Base-by-base conservation (phyloP, 2,113 vertebrate species). In the Anhinga anhinga region DNA sequence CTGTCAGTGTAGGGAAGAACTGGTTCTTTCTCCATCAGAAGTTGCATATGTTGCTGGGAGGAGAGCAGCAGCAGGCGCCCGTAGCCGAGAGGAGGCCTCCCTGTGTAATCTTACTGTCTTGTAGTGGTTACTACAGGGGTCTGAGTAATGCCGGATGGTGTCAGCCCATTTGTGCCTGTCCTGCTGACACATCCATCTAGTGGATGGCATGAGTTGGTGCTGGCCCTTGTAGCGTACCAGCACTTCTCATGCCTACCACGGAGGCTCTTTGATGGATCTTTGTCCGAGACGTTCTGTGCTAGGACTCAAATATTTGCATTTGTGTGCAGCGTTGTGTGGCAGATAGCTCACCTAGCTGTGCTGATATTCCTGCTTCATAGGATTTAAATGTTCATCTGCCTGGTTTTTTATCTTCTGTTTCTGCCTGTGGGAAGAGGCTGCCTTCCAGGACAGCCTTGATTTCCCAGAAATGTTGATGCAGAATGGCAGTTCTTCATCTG, bases 401-500 rank as follows among this genome's bases (percentile, higher is more conserved):
- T 94, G 56, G 38, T 3, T 26, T 87, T 88, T 86, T 90, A 38
- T 91, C 66, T 83, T 74, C 23, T 63, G 5, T 84, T 94, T 83
- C 71, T 92, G 40, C 73, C 44, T 70, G 27, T 56, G 63, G 63
- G 67, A 80, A 92, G 86, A 74, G 47, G 70, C 44, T 85, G 44
- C 61, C 69, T 89, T 95, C 82, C 55, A 91, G 66, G 55, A 53
- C 71, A 92, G 72, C 77, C 38, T 91, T 55, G 22, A 76, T 66
- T 97, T 95, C 90, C 70, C 80, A 86, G 82, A 93, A 96, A 83
- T 62, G 65, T 66, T 91, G 67, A 92, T 95, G 78, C 71, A 87
- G 19, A 89, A 58, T 91, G 67, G 44, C 74, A 91, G 25, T 53
- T 82, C 40, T 87, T 88, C 82, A 80, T 93, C 78, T 90, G 80